Base-by-base conservation (phyloP, 1,140 invertebrate genomes). In the Nasonia vitripennis region DNA sequence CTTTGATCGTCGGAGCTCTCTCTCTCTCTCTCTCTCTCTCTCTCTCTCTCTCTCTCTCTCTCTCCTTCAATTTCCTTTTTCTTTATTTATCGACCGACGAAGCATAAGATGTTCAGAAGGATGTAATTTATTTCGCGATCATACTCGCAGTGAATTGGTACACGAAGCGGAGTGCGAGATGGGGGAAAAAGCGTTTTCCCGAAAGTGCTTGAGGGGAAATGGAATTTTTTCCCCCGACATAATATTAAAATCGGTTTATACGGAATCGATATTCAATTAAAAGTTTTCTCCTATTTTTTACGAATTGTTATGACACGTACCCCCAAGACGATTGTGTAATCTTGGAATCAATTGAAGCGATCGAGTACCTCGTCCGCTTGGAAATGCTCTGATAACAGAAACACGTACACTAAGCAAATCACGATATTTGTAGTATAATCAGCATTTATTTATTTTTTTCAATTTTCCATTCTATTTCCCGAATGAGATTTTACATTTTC, bases 261-360 rank as follows among this genome's bases (percentile, higher is more conserved):
- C 27, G 62, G 71, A 68, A 81, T 81, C 67, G 37, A 81, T 81
- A 81, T 81, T 70, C 67, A 81, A 70, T 70, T 70, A 81, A 81
- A 68, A 41, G n/a, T 10, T 48, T 71, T 81, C 62, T 10, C 10
- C n/a, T 71, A 31, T 71, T 71, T 31, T 79, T 37, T 79, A 67
- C 14, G 31, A 79, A 17, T 37, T 79, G 37, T 14, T 67, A n/a
- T 68, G 31, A 3, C 7, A 67, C 17, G 11, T 27, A 2, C 27
- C 27, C 31, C 34, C 27, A 79, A 37, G 34, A 62, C 20, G 55
- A 62, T 5, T n/a, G 55, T 6, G 55, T 6, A n/a, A 20, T 62
- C 17, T 62, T n/a, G 55, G 5, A 62, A 62, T 62, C 7, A n/a
- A 62, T 62, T 27, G 27, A 62, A 20, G 17, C 14, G 17, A 62